Evolutionary conservation across 2,888 invertebrate species (phyloP).

Genomic region (Eupeodes latifasciatus): DNA sequence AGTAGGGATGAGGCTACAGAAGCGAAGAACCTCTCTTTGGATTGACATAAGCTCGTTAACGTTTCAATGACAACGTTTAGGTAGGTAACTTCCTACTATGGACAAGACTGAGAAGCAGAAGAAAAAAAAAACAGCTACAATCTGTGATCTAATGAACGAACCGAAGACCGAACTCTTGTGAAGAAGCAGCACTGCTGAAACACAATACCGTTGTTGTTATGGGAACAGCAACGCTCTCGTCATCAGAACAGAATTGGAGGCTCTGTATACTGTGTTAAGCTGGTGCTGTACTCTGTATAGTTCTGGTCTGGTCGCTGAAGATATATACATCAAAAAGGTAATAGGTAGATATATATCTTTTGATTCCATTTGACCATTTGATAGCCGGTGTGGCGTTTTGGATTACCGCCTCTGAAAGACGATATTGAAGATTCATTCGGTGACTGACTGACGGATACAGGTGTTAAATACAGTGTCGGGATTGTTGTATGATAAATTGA

Average conservation of each 20-base stretch:
- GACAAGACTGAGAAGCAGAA: background rate
- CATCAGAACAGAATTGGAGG: slow-evolving; percentile 23
- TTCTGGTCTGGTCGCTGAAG: slow-evolving; percentile 30
- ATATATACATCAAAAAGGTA: background rate
- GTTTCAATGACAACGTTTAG: slow-evolving; percentile 42
- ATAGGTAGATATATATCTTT: slow-evolving; percentile 15
- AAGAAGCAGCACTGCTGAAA: slow-evolving; percentile 44
- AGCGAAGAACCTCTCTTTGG: slow-evolving; percentile 49
- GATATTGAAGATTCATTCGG: slow-evolving; percentile 62
- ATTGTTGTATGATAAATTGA: slow-evolving; percentile 63
- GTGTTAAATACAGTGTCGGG: slow-evolving; percentile 73
- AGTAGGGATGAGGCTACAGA: background rate
- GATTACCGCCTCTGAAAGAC: slow-evolving; percentile 53
- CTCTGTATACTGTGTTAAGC: background rate
- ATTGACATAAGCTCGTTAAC: slow-evolving; percentile 49
- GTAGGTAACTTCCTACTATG: background rate
- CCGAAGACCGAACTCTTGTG: slow-evolving; percentile 24
- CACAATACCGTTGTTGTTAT: slow-evolving; percentile 51
- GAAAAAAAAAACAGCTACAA: background rate
- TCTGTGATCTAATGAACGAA: slow-evolving; percentile 69
- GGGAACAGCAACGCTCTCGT: slow-evolving; percentile 19
- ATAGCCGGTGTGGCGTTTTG: slow-evolving; percentile 59
- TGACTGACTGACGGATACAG: slow-evolving; percentile 60
- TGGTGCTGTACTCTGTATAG: background rate
- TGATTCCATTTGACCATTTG: slow-evolving; percentile 69